A percentile compares a stretch with the other conserved stretches of the same genome.
Evolutionary conservation across 2,888 invertebrate species (phyloP).

Genomic region (Noctua janthe): DNA sequence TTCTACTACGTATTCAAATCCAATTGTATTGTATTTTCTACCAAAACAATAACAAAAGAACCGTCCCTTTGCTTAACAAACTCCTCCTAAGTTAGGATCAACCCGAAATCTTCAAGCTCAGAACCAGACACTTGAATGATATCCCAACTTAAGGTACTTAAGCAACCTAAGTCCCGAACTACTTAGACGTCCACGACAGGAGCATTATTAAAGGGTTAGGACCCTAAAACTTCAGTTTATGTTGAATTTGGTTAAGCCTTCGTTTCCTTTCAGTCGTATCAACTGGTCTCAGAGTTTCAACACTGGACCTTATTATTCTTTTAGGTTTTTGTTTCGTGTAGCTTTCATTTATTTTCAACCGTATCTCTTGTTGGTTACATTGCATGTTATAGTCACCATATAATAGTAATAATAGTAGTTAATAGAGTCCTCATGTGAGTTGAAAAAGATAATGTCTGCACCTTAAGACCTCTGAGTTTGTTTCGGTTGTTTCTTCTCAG

Average conservation of each 20-base stretch:
- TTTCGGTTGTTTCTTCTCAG: too few species aligned
- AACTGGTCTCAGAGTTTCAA: not conserved
- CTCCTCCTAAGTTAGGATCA: slow-evolving; percentile 35
- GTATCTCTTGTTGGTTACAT: not conserved
- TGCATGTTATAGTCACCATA: not conserved
- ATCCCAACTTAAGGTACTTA: slow-evolving; percentile 49
- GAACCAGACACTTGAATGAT: slow-evolving; percentile 52
- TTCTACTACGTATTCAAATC: not conserved
- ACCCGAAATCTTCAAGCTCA: slow-evolving; percentile 45
- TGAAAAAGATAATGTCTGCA: too few species aligned
- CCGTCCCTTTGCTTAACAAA: slow-evolving; percentile 20
- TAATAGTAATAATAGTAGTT: not conserved
- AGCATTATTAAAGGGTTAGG: not conserved
- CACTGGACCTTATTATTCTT: not conserved
- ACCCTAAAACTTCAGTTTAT: not conserved
- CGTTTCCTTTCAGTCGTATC: not conserved
- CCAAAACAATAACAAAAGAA: slow-evolving; percentile 33
- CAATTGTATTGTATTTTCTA: not conserved
- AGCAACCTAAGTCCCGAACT: slow-evolving; percentile 36
- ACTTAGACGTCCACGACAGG: slow-evolving; percentile 14
- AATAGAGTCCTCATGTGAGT: not conserved
- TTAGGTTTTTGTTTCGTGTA: not conserved
- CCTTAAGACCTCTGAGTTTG: too few species aligned
- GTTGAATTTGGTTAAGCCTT: not conserved
- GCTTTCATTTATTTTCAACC: not conserved